A percentile compares a stretch with the other conserved stretches of the same genome.
Evolutionary conservation across 2,797 vertebrate species (phyloP).

Genomic region (Dendrocincla tyrannina): DNA sequence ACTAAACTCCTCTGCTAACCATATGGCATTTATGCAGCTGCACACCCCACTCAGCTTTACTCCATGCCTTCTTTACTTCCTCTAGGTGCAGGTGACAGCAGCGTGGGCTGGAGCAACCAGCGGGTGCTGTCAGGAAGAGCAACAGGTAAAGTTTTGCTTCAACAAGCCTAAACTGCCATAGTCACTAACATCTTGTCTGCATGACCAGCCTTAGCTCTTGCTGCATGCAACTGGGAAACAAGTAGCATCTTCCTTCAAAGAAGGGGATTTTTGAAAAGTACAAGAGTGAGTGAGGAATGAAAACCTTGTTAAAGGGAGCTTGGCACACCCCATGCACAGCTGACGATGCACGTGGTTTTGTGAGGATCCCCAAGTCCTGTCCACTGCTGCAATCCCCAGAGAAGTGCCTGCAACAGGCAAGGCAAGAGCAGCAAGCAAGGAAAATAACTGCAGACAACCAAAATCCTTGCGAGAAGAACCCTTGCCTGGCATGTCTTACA

Average conservation of each 20-base stretch:
- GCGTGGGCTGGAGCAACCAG: neutral
- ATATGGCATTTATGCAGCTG: neutral
- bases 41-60: neutral
- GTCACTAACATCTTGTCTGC: neutral
- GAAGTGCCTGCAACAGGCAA: neutral
- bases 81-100: neutral
- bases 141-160: neutral
- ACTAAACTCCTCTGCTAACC: neutral
- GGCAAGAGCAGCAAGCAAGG: neutral
- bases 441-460: neutral
- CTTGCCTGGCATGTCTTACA: rapidly evolving
- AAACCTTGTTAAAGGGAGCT: neutral
- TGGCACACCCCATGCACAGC: neutral
- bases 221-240: neutral
- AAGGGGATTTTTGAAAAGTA: neutral
- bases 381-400: neutral
- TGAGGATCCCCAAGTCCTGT: neutral
- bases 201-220: neutral
- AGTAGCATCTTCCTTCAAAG: neutral
- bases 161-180: neutral
- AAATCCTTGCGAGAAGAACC: neutral
- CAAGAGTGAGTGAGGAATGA: rapidly evolving
- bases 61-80: neutral
- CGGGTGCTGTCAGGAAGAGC: neutral
- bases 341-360: rapidly evolving